A percentile compares a stretch with the other conserved stretches of the same genome.
These are phyloP conservation scores for Oxytorus armatus DNA, from an alignment of 2,888 invertebrate genomes.

Conservation along the genomic window DNA sequence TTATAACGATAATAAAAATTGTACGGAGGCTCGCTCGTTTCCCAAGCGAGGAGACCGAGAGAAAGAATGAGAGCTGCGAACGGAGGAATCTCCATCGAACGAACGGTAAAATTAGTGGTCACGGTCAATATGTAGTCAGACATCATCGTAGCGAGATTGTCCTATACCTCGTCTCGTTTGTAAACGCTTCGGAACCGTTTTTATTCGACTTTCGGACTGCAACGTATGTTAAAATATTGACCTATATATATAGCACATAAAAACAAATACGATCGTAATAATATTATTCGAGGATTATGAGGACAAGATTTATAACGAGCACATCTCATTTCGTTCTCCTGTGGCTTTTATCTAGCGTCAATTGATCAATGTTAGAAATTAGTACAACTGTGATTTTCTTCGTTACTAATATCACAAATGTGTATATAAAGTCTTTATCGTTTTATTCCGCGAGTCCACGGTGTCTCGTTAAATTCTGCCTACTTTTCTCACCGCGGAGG, in stretches of 20 bases:
- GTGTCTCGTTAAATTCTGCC: too few species aligned
- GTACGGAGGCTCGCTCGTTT: conserved; percentile 43
- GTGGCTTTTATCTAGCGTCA: too few species aligned
- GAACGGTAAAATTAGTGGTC: conserved; percentile 68
- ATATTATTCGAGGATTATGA: too few species aligned
- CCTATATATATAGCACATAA: not conserved
- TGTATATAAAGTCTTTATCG: too few species aligned
- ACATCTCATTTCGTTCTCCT: too few species aligned
- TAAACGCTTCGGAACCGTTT: conserved; percentile 21
- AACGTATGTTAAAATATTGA: conserved; percentile 25
- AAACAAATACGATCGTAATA: not conserved
- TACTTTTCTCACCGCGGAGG: conserved; percentile 8
- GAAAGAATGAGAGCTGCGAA: not conserved
- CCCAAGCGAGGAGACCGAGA: conserved; percentile 22
- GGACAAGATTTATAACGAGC: too few species aligned
- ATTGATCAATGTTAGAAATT: too few species aligned
- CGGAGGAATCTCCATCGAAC: conserved; percentile 57
- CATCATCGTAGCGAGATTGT: conserved; percentile 34
- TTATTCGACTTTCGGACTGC: conserved; percentile 16
- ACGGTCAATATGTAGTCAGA: conserved; percentile 62
- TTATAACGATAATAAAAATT: conserved; percentile 51
- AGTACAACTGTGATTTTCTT: too few species aligned
- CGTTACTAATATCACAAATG: too few species aligned
- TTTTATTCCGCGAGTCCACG: too few species aligned
- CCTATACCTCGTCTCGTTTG: conserved; percentile 22